Conservation (phyloP, 2,888 invertebrate genomes). For the Dryadula phaetusa region DNA sequence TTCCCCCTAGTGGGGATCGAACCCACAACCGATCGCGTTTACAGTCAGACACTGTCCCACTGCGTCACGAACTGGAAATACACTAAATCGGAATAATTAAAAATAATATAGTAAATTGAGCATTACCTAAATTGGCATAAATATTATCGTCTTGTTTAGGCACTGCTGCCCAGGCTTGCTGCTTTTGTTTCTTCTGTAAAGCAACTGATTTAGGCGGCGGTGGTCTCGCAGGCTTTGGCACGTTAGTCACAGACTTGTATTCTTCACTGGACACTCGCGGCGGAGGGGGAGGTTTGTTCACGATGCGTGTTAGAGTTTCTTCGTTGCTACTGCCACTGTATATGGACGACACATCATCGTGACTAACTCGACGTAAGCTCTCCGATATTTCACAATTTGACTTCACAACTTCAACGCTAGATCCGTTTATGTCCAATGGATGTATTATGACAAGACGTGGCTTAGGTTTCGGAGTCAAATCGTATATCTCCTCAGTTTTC, state of each 20-base stretch:
- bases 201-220: conserved; percentile 89
- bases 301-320: conserved; percentile 67
- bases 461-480: conserved; percentile 86
- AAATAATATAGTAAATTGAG: background rate
- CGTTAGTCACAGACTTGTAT: conserved; percentile 78
- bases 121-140: conserved; percentile 92
- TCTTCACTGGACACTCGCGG: conserved; percentile 85
- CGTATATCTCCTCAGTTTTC: conserved; percentile 82
- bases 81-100: background rate
- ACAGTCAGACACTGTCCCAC: too few relatives aligned
- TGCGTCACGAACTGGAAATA: too few relatives aligned
- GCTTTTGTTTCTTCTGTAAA: conserved; percentile 85
- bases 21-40: too few relatives aligned
- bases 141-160: conserved; percentile 83
- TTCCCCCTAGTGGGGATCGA: too few relatives aligned
- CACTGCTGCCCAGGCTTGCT: conserved; percentile 73
- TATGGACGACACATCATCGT: conserved; percentile 83
- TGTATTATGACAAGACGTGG: conserved; percentile 94
- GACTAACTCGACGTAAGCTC: conserved; percentile 68
- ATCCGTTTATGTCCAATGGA: conserved; percentile 93
- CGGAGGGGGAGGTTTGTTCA: conserved; percentile 90
- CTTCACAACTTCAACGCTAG: conserved; percentile 91
- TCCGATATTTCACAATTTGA: conserved; percentile 76
- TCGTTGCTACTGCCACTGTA: conserved; percentile 77
- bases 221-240: conserved; percentile 87